Evolutionary conservation across 2,888 invertebrate species (phyloP), one percentile per base, ranked within the genome.

Genomic region (Eutolmus rufibarbis): DNA sequence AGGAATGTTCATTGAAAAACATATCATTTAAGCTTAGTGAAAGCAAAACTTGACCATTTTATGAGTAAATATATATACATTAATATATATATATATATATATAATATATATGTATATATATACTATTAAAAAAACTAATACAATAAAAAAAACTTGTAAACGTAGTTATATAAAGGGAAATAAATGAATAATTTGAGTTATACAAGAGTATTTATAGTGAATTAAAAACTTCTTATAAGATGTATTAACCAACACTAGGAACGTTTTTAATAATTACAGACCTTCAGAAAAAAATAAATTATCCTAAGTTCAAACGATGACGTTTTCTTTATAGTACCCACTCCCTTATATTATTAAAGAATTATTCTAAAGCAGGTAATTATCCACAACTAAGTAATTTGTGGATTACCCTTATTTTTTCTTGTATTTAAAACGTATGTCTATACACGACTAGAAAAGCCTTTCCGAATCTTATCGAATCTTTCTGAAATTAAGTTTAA

Each of bases 11-110:
- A 89, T 89, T 89, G 85, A 89, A 77, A 88, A 88, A 89, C 89
- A 89, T 89, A 89, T 89, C 89, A 89, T 89, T 89, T 89, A 89
- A 89, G 88, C 88, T 89, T 89, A 89, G 89, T 87, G 88, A 88
- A 88, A 87, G 88, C 86, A 87, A 86, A 88, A 88, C 86, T 88
- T 89, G 89, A 89, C 89, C 88, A 89, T 88, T 89, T 89, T 89
- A 89, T 88, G 88, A 88, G 85, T 87, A 88, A 88, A 87, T 88
- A 88, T 88, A 88, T 77, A 86, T 87, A 82, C 74, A 88, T 37
- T 37, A 31, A 46, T 40, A 43, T 28, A n/a, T 43, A 84, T 74
- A 76, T 43, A 31, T 31, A 46, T 28, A 46, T 74, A n/a, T n/a
- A n/a, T n/a, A n/a, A n/a, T n/a, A 46, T 40, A 43, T 28, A n/a